phyloP scores from a whole-genome alignment of 2,113 vertebrate species.

The Nothobranchius furzeri region DNA sequence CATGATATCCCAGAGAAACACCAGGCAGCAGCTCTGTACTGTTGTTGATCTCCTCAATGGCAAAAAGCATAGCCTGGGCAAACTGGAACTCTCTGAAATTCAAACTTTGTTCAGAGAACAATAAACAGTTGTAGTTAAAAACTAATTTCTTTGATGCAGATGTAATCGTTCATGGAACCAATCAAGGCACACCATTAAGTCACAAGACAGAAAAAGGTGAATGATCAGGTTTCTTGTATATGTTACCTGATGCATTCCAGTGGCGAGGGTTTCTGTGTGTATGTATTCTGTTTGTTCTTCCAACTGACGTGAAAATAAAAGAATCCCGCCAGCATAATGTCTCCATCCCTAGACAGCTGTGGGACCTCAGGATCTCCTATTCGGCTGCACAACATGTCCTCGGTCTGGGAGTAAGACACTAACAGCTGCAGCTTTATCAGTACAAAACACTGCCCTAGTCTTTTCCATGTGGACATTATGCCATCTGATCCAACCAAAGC shows the following conservation, averaged over 20 bases:
- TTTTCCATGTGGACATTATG: slow-evolving; percentile 49
- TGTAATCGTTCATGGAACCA: no score
- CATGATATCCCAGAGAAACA: neutral
- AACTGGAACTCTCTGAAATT: neutral
- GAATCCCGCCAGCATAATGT: slow-evolving; percentile 14
- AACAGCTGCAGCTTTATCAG: slow-evolving; percentile 54
- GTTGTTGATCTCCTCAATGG: slow-evolving; percentile 1
- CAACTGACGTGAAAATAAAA: slow-evolving; percentile 72
- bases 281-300: slow-evolving; percentile 44
- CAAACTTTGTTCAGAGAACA: neutral
- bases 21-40: neutral
- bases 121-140: no score
- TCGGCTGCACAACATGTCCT: neutral
- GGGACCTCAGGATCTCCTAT: neutral
- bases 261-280: slow-evolving; percentile 51
- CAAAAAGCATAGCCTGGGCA: neutral
- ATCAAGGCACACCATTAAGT: no score
- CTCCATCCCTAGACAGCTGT: neutral
- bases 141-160: no score
- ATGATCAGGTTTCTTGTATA: fast-evolving
- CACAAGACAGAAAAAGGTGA: fast-evolving
- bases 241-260: slow-evolving; percentile 72
- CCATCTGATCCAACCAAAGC: neutral
- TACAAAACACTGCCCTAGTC: slow-evolving; percentile 49
- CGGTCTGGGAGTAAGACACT: neutral